Percentiles rank a stretch among this genome's conserved stretches.
Evolutionary conservation across 2,113 vertebrate species (phyloP).

Genomic region (Triplophysa rosa): DNA sequence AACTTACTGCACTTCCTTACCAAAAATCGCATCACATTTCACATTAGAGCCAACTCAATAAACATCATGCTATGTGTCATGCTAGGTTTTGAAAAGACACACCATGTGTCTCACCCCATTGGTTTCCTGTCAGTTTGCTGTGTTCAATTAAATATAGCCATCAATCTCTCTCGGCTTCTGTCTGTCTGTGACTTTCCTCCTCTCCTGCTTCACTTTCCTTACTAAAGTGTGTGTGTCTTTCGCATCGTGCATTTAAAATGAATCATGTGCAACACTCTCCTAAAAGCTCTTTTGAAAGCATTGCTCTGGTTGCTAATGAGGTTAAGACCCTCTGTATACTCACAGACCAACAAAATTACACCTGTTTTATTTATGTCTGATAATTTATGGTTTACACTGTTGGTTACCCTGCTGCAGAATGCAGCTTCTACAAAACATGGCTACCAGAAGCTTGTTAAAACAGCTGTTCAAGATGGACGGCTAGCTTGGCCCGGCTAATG

Average conservation of each 20-base stretch:
- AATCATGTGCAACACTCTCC: background rate
- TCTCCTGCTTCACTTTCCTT: background rate
- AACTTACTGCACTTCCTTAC: too few relatives aligned
- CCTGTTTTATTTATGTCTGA: background rate
- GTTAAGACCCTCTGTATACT: background rate
- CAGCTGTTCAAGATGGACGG: too few relatives aligned
- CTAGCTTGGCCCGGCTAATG: too few relatives aligned
- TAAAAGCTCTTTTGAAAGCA: background rate
- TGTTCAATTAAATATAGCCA: slow-evolving; percentile 47
- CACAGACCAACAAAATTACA: background rate
- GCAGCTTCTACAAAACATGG: too few relatives aligned
- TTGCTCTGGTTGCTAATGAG: background rate
- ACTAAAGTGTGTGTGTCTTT: background rate
- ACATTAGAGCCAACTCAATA: background rate
- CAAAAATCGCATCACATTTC: too few relatives aligned
- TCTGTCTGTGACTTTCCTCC: slow-evolving; percentile 20
- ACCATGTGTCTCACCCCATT: slow-evolving; percentile 27
- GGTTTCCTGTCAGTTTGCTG: slow-evolving; percentile 42
- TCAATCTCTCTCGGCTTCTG: slow-evolving; percentile 35
- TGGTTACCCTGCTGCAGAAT: too few relatives aligned
- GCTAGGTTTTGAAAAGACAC: too few relatives aligned
- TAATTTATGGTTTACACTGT: background rate
- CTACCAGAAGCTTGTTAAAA: too few relatives aligned
- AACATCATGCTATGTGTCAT: too few relatives aligned
- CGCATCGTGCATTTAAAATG: background rate